phyloP scores from a whole-genome alignment of 1,140 invertebrate genomes.

The Apis cerana region DNA sequence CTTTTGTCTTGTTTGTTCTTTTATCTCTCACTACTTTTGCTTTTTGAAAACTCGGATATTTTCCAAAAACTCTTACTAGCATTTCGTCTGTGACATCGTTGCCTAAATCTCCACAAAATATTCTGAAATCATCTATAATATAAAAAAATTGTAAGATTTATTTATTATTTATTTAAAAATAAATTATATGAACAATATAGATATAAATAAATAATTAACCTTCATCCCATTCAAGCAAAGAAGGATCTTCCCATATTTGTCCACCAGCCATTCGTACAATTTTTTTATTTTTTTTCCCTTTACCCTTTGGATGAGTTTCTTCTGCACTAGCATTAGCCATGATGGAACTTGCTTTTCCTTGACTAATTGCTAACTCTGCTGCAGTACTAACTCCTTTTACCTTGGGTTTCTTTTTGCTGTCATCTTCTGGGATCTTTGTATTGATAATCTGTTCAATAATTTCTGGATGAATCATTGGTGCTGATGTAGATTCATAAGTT shows the following conservation, averaged over 20 bases:
- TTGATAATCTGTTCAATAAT: constrained; percentile 83
- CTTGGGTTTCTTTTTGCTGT: constrained; percentile 86
- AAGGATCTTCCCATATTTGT: constrained; percentile 96
- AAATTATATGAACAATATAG: constrained; percentile 22
- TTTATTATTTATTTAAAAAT: constrained; percentile 21
- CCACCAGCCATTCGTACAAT: constrained; percentile 95
- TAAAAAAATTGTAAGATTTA: constrained; percentile 50
- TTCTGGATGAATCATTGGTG: constrained; percentile 77
- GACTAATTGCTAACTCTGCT: constrained; percentile 79
- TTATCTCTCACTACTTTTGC: constrained; percentile 98
- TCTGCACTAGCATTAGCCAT: constrained; percentile 84
- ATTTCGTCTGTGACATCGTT: constrained; percentile 99
- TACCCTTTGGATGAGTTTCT: constrained; percentile 84
- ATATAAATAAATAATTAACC: constrained; percentile 77
- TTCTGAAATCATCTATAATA: constrained; percentile 94
- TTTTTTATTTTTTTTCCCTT: constrained; percentile 87
- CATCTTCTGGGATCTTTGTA: constrained; percentile 84
- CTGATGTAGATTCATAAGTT: constrained; percentile 71
- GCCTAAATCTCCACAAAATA: constrained; percentile 99
- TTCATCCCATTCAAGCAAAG: constrained; percentile 95
- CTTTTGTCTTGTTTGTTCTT: constrained; percentile 98
- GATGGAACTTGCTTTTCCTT: constrained; percentile 79
- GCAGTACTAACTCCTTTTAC: constrained; percentile 83
- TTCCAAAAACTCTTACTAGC: constrained; percentile 95
- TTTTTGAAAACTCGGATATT: constrained; percentile 96